Conservation (phyloP, 2,113 vertebrate genomes). For the Hassar affinis region DNA sequence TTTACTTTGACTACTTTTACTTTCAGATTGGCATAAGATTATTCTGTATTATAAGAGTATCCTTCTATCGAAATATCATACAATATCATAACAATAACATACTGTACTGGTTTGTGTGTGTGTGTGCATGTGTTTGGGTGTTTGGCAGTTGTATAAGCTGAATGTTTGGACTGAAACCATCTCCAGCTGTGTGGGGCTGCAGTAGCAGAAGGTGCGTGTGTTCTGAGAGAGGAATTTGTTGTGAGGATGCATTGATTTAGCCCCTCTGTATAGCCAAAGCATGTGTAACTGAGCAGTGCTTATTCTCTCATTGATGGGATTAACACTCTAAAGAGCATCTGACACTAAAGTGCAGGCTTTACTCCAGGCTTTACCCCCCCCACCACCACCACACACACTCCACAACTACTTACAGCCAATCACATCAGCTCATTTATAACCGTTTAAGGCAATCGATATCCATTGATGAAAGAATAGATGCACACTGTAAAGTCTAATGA, state of each 20-base stretch:
- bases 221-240: constrained; percentile 61
- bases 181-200: constrained; percentile 60
- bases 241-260: constrained; percentile 72
- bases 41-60: neutral
- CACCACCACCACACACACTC: neutral
- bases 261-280: constrained; percentile 61
- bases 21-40: neutral
- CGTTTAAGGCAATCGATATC: constrained; percentile 25
- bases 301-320: constrained; percentile 70
- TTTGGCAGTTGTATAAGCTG: constrained; percentile 1
- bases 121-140: neutral
- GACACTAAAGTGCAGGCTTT: constrained; percentile 19
- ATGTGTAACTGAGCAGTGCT: constrained; percentile 71
- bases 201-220: constrained; percentile 45
- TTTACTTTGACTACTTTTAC: no score
- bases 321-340: constrained; percentile 68
- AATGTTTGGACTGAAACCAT: constrained; percentile 49
- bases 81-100: no score
- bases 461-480: neutral
- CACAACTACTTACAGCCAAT: neutral
- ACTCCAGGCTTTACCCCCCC: neutral
- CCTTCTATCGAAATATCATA: neutral
- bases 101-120: no score
- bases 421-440: neutral
- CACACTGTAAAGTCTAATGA: neutral